Conservation (phyloP, 2,113 vertebrate genomes). For the Rousettus leschenaultii region DNA sequence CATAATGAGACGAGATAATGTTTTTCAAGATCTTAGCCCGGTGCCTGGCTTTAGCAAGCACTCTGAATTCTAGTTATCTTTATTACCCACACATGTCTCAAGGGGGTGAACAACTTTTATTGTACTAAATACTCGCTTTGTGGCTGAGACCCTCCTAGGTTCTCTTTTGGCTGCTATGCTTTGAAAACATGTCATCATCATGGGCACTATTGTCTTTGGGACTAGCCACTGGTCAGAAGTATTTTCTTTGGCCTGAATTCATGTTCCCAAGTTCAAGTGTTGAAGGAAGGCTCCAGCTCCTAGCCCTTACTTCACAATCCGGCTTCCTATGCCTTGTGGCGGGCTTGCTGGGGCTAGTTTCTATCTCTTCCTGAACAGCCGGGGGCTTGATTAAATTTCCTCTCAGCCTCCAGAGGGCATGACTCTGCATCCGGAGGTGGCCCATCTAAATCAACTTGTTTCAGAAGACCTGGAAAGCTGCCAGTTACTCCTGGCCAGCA, state of each 20-base stretch:
- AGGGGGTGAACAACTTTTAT: neutral
- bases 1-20: neutral
- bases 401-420: neutral
- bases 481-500: neutral
- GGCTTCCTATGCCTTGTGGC: neutral
- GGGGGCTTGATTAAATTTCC: conserved; percentile 27
- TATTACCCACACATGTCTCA: neutral
- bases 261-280: neutral
- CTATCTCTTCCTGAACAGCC: conserved; percentile 28
- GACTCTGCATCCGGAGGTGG: neutral
- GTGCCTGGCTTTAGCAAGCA: neutral
- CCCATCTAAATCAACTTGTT: neutral
- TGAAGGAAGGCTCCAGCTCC: neutral
- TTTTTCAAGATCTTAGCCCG: neutral
- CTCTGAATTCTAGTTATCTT: neutral
- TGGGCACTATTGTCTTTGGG: neutral
- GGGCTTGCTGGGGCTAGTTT: neutral
- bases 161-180: neutral
- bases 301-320: neutral
- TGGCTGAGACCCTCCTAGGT: neutral
- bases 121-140: neutral
- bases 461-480: neutral
- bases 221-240: neutral
- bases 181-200: neutral
- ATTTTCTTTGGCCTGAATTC: conserved; percentile 24